These are phyloP conservation scores for Sebastes jordani DNA, from an alignment of 2,797 vertebrate species.

Conservation along the genomic window DNA sequence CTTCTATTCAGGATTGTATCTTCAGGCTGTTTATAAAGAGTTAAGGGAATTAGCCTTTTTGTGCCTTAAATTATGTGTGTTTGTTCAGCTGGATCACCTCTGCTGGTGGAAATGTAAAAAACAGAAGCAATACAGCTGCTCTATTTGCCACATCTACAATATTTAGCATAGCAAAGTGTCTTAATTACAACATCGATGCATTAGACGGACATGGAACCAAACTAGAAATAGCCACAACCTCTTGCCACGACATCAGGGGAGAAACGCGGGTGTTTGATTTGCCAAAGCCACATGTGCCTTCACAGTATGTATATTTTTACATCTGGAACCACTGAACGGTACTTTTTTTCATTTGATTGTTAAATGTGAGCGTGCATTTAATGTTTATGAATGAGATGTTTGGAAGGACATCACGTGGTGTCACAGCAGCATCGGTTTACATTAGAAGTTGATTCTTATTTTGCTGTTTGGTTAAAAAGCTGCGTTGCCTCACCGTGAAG, in stretches of 20 bases:
- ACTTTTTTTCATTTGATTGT: conserved; percentile 52
- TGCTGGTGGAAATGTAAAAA: conserved; percentile 16
- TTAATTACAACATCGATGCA: not conserved
- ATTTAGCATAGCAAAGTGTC: not conserved
- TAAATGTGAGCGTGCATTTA: not conserved
- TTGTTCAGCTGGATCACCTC: conserved; percentile 22
- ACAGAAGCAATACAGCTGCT: conserved; percentile 9
- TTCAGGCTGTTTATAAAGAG: conserved; percentile 32
- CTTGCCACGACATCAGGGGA: conserved; percentile 7
- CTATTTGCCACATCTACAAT: not conserved
- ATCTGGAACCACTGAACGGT: conserved; percentile 59
- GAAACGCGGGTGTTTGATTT: conserved; percentile 21
- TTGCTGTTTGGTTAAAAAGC: conserved; percentile 32
- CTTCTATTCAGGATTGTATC: conserved; percentile 38
- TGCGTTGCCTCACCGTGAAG: conserved; percentile 29
- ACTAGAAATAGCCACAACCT: not conserved
- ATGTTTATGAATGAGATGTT: conserved; percentile 26
- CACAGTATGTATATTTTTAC: conserved; percentile 21
- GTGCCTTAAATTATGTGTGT: conserved; percentile 53
- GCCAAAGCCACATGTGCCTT: conserved; percentile 69
- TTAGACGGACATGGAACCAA: not conserved
- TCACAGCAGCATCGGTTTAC: conserved; percentile 41
- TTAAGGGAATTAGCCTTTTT: conserved; percentile 36
- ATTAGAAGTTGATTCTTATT: conserved; percentile 25
- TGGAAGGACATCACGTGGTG: conserved; percentile 25